Evolutionary conservation across 2,888 invertebrate genomes (phyloP).

Genomic region (Aethes cnicana): DNA sequence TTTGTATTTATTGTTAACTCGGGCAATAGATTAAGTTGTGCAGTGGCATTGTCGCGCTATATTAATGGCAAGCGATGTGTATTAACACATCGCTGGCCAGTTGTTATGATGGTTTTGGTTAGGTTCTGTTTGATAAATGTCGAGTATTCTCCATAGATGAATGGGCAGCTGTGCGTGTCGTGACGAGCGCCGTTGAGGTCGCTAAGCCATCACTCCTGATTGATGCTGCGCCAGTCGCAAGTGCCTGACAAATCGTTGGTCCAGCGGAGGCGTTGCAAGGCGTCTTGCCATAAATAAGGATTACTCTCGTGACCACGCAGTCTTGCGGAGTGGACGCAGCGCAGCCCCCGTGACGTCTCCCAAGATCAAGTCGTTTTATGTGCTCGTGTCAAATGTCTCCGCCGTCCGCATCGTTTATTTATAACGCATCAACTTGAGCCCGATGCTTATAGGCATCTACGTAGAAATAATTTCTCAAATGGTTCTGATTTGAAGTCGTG

Average conservation of each 20-base stretch:
- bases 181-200: slow-evolving; percentile 23
- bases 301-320: slow-evolving; percentile 73
- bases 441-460: slow-evolving; percentile 1
- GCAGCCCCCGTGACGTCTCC: slow-evolving; percentile 55
- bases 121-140: slow-evolving; percentile 47
- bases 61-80: too few species aligned
- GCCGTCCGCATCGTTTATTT: slow-evolving; percentile 56
- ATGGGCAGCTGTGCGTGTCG: slow-evolving; percentile 39
- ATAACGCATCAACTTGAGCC: slow-evolving; percentile 36
- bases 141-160: slow-evolving; percentile 37
- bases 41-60: slow-evolving; percentile 36
- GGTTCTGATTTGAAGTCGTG: slow-evolving; percentile 48
- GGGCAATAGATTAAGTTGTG: slow-evolving; percentile 54
- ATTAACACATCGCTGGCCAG: slow-evolving; percentile 34
- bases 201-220: slow-evolving; percentile 66
- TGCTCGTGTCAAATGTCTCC: slow-evolving; percentile 58
- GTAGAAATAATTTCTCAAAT: not conserved
- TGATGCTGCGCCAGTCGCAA: slow-evolving; percentile 63
- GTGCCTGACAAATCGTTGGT: slow-evolving; percentile 76
- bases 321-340: slow-evolving; percentile 68
- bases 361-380: slow-evolving; percentile 42
- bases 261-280: slow-evolving; percentile 70
- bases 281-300: slow-evolving; percentile 83
- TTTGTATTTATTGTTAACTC: slow-evolving; percentile 60
- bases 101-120: slow-evolving; percentile 40